Evolutionary conservation across 1,140 invertebrate species (phyloP).

Genomic region (Rhopalosiphum maidis): DNA sequence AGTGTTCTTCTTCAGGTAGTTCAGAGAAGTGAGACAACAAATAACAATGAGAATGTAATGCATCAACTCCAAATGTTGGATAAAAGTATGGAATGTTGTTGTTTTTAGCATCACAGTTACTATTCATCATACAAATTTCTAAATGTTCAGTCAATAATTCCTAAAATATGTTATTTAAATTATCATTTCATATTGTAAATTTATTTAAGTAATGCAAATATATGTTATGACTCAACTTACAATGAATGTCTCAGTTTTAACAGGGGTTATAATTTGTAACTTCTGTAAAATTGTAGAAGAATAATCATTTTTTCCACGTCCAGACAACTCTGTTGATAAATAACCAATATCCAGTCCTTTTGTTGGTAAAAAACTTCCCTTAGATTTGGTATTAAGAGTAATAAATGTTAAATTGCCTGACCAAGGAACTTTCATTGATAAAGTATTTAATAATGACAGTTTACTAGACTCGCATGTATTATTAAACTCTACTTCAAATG

Average conservation of each 20-base stretch:
- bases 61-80: slow-evolving; percentile 62
- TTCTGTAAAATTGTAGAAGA: slow-evolving; percentile 55
- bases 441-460: not conserved
- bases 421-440: slow-evolving; percentile 41
- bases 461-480: not conserved
- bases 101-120: slow-evolving; percentile 64
- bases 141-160: slow-evolving; percentile 65
- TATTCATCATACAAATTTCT: slow-evolving; percentile 65
- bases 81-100: slow-evolving; percentile 64
- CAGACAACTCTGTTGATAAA: slow-evolving; percentile 45
- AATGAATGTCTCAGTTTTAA: slow-evolving; percentile 61
- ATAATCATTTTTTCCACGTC: slow-evolving; percentile 50
- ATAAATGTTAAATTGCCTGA: slow-evolving; percentile 40
- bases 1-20: slow-evolving; percentile 40
- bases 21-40: slow-evolving; percentile 61
- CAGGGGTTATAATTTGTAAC: slow-evolving; percentile 46
- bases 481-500: slow-evolving; percentile 40
- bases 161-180: slow-evolving; percentile 58
- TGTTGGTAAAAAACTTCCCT: not conserved
- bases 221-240: slow-evolving; percentile 58
- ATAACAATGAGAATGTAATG: slow-evolving; percentile 66
- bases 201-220: not conserved
- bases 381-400: slow-evolving; percentile 26
- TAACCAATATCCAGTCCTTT: slow-evolving; percentile 29
- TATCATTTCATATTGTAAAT: not conserved